Evolutionary conservation across 2,888 invertebrate genomes (phyloP).

Genomic region (Nomada ferruginata): DNA sequence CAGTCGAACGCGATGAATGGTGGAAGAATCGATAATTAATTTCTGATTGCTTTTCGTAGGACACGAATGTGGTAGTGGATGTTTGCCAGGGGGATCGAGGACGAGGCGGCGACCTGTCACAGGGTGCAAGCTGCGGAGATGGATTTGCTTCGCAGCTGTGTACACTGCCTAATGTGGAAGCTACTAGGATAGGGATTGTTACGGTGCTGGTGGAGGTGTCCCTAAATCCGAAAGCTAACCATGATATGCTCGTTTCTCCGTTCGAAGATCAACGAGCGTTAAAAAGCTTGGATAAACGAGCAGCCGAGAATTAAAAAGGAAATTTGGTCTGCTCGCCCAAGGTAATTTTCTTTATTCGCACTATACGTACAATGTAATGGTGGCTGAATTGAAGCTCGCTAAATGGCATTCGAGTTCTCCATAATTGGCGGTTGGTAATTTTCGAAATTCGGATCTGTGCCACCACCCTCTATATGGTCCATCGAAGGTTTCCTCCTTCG

Average conservation of each 20-base stretch:
- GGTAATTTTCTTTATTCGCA: background rate
- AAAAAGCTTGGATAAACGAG: slow-evolving; percentile 56
- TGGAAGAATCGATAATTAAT: slow-evolving; percentile 75
- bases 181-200: slow-evolving; percentile 68
- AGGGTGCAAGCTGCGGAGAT: slow-evolving; percentile 73
- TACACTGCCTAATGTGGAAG: slow-evolving; percentile 81
- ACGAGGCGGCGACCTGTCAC: slow-evolving; percentile 68
- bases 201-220: slow-evolving; percentile 79
- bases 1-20: background rate
- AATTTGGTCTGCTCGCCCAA: background rate
- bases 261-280: slow-evolving; percentile 62
- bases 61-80: slow-evolving; percentile 54
- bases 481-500: slow-evolving; percentile 50
- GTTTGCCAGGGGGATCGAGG: slow-evolving; percentile 73
- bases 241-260: slow-evolving; percentile 65
- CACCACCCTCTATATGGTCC: slow-evolving; percentile 73
- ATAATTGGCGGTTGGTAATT: slow-evolving; percentile 60
- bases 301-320: background rate
- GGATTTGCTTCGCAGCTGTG: slow-evolving; percentile 83
- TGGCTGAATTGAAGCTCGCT: slow-evolving; percentile 22
- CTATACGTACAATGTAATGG: slow-evolving; percentile 5
- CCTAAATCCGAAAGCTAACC: slow-evolving; percentile 79
- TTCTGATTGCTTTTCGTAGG: slow-evolving; percentile 69
- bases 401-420: slow-evolving; percentile 52
- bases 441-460: slow-evolving; percentile 65